A percentile compares a stretch with the other conserved stretches of the same genome.
phyloP scores from a whole-genome alignment of 2,888 invertebrate species.

The Seira ritae region DNA sequence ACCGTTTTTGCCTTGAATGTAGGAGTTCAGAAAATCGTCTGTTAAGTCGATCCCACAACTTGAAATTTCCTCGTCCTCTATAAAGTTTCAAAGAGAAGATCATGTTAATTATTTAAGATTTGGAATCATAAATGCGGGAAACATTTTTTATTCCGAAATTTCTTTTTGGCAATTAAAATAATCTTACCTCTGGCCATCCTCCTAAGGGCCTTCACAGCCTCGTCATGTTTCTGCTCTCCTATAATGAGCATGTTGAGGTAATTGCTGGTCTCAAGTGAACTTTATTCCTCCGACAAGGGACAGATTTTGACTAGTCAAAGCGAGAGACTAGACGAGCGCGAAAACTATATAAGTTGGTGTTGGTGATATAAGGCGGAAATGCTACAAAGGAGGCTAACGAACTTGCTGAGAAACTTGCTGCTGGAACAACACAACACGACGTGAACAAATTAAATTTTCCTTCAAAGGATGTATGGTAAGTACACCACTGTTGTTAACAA shows the following conservation, averaged over 20 bases:
- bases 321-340: too few species aligned
- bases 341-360: too few species aligned
- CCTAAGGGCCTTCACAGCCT: constrained; percentile 26
- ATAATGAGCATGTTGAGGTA: constrained; percentile 51
- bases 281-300: too few species aligned
- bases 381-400: neutral
- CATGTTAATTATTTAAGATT: too few species aligned
- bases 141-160: too few species aligned
- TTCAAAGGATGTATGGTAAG: too few species aligned
- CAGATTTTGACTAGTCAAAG: too few species aligned
- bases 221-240: constrained; percentile 35
- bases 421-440: neutral
- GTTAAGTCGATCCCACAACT: constrained; percentile 46
- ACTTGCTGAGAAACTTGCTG: neutral
- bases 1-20: constrained; percentile 39
- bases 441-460: neutral
- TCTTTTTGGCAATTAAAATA: too few species aligned
- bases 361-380: neutral
- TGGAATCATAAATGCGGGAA: too few species aligned
- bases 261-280: too few species aligned
- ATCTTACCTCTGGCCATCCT: constrained; percentile 45
- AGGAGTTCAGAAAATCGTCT: constrained; percentile 53
- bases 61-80: constrained; percentile 52
- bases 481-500: too few species aligned
- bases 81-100: neutral